phyloP scores from a whole-genome alignment of 2,888 invertebrate species.

The Eutolmus rufibarbis region DNA sequence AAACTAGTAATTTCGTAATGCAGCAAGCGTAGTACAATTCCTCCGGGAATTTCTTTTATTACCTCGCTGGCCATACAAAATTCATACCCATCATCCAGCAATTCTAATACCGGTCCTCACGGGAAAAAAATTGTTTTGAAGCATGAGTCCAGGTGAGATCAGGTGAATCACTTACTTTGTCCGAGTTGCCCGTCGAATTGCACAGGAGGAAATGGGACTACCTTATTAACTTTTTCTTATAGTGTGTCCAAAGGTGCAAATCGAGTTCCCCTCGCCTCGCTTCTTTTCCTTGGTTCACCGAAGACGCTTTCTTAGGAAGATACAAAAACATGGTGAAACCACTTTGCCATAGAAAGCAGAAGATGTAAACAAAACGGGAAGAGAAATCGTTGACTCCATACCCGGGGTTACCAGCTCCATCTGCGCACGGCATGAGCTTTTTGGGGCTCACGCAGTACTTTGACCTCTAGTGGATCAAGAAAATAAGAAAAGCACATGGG shows the following conservation, averaged over 20 bases:
- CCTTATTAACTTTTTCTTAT: background rate
- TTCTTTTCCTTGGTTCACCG: background rate
- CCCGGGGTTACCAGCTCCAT: background rate
- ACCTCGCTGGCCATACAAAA: background rate
- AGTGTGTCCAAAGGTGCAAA: background rate
- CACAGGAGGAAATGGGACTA: background rate
- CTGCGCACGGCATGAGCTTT: background rate
- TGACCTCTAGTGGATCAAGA: background rate
- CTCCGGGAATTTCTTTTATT: background rate
- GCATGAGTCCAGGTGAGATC: background rate
- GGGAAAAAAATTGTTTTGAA: background rate
- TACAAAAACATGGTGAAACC: constrained; percentile 5
- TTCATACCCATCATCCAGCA: background rate
- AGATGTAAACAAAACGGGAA: constrained; percentile 30
- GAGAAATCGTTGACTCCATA: background rate
- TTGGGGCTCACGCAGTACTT: background rate
- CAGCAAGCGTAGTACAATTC: background rate
- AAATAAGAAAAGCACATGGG: background rate
- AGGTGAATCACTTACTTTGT: background rate
- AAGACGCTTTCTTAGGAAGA: background rate
- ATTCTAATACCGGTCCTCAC: background rate
- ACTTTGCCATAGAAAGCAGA: constrained; percentile 1
- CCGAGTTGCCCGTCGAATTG: background rate
- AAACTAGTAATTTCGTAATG: background rate
- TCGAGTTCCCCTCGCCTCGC: background rate